These are phyloP conservation scores for Clusia tigrina DNA, from an alignment of 2,888 invertebrate genomes.

Conservation along the genomic window DNA sequence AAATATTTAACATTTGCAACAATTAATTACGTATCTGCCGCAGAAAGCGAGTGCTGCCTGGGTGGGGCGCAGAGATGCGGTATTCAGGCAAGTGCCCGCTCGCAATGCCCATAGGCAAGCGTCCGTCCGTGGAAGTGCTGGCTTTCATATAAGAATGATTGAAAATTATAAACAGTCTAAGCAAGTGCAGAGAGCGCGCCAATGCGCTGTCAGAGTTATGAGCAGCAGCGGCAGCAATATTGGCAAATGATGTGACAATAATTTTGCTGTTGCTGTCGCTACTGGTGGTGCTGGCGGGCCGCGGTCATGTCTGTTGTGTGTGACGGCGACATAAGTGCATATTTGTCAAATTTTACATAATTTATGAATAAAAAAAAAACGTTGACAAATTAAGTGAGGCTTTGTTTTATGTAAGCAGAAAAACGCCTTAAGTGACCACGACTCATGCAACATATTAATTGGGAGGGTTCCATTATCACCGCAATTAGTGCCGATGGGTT, in stretches of 20 bases:
- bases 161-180: neutral
- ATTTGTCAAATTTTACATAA: neutral
- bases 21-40: neutral
- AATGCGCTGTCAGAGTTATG: neutral
- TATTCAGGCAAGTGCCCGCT: neutral
- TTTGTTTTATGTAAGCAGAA: too few relatives aligned
- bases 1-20: neutral
- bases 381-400: too few relatives aligned
- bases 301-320: neutral
- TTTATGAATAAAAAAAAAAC: too few relatives aligned
- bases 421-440: too few relatives aligned
- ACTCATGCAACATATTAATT: too few relatives aligned
- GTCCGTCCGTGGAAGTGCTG: neutral
- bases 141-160: neutral
- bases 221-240: slow-evolving; percentile 6
- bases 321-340: too few relatives aligned
- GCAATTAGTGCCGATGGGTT: too few relatives aligned
- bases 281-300: neutral
- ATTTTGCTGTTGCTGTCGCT: neutral
- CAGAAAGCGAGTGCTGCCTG: neutral
- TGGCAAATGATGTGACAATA: slow-evolving; percentile 1
- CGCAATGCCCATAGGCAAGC: neutral
- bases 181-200: neutral
- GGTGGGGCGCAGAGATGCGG: neutral
- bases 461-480: too few relatives aligned